Evolutionary conservation across 1,140 invertebrate genomes (phyloP), one percentile per base, ranked within the genome.

Genomic region (Lutraria rhynchaena): DNA sequence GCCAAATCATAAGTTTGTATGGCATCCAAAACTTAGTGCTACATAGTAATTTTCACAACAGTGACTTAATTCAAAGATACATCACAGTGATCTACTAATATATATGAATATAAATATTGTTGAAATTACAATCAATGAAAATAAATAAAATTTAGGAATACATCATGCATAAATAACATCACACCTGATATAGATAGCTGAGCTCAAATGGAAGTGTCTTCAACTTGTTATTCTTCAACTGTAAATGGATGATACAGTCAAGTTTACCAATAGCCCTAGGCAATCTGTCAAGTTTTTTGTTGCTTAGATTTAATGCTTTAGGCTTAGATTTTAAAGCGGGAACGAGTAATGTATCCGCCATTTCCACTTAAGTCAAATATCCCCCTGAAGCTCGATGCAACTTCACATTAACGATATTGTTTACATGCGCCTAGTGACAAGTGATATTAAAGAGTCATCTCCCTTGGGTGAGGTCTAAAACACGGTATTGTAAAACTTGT

Each of bases 261-360:
- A 91, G 60, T 58, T 87, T 85, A 81, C 88, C 87, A 51, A 91
- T 90, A n/a, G 83, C 37, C 76, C 86, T 87, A 13, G 90, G 90
- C n/a, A 90, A 67, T 69, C 81, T 85, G 17, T 86, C 82, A 17
- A 91, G 86, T 44, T 89, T 86, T 83, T 89, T 90, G 49, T 86
- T 86, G 51, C 85, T 88, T 60, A 90, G 86, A 83, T 89, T 89
- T 19, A 91, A 29, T 3, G 69, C 33, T 83, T 89, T 90, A 53
- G 89, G 86, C 46, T 89, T 83, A 9, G 70, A 67, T 82, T 88
- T 86, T 22, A 89, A 46, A 3, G 87, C 87, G 49, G 75, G 73
- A 53, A 90, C 49, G 11, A 91, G 77, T 22, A 90, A 51, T 29
- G 85, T 81, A 81, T 89, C 88, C 85, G 88, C 89, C 89, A 90